A percentile compares a stretch with the other conserved stretches of the same genome.
These are phyloP conservation scores for Dyspetes luteomarginatus DNA, from an alignment of 2,888 invertebrate genomes.

Conservation along the genomic window DNA sequence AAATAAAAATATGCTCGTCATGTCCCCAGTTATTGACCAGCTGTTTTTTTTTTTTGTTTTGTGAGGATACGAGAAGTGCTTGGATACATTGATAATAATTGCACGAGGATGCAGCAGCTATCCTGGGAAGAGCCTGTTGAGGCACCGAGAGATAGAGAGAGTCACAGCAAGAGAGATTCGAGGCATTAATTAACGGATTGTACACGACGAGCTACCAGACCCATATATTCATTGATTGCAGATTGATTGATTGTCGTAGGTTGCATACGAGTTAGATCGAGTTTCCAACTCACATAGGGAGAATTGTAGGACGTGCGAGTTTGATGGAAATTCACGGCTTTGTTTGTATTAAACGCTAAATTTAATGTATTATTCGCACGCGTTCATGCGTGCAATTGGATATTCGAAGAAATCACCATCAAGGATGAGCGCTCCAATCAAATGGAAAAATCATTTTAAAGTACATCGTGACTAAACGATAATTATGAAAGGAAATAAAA, in stretches of 20 bases:
- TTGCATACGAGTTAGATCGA: neutral
- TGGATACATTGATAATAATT: no score
- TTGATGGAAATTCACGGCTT: neutral
- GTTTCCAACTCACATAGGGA: neutral
- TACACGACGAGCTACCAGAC: slow-evolving; percentile 22
- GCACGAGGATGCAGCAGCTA: no score
- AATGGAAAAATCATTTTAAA: no score
- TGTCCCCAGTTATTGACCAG: no score
- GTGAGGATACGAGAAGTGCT: no score
- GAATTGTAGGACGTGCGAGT: neutral
- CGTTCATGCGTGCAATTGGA: neutral
- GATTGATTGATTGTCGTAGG: slow-evolving; percentile 27
- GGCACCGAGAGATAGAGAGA: neutral
- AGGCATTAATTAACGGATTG: slow-evolving; percentile 38
- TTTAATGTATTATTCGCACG: neutral
- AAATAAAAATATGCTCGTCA: no score
- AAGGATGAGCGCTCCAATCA: no score
- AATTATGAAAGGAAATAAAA: no score
- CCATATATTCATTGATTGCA: slow-evolving; percentile 18
- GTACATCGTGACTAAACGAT: no score
- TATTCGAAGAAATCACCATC: no score
- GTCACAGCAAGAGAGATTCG: neutral
- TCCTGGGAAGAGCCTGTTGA: no score
- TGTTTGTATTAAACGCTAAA: neutral
- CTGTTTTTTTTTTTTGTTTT: no score